Conservation (phyloP, 2,888 invertebrate genomes). For the Brachycybe producta region DNA sequence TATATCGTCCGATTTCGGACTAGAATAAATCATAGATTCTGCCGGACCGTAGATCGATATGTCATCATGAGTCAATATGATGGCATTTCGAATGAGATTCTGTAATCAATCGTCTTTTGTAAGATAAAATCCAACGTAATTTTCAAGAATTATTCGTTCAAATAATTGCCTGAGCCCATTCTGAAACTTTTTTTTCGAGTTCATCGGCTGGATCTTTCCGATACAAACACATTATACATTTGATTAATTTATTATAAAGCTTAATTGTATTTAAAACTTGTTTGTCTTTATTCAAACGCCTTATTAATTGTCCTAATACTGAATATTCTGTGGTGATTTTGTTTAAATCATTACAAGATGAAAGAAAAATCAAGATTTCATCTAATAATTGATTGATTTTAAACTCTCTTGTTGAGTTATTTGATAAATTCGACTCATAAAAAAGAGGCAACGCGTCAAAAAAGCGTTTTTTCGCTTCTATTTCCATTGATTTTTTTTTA, state of each 20-base stretch:
- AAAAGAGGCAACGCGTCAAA: too few relatives aligned
- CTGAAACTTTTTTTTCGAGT: neutral
- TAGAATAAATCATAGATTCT: too few relatives aligned
- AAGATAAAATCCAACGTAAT: neutral
- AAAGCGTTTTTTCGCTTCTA: too few relatives aligned
- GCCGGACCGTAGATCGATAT: too few relatives aligned
- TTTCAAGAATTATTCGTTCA: neutral
- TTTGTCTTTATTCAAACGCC: neutral
- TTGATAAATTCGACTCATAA: too few relatives aligned
- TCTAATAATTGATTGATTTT: too few relatives aligned
- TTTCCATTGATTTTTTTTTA: too few relatives aligned
- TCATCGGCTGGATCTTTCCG: neutral
- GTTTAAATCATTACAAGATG: too few relatives aligned
- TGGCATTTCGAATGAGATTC: neutral
- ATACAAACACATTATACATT: slow-evolving; percentile 2
- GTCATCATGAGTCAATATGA: neutral
- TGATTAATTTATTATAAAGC: neutral
- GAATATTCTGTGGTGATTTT: too few relatives aligned
- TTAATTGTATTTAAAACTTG: neutral
- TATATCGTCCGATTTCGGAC: too few relatives aligned
- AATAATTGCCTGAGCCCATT: slow-evolving; percentile 1
- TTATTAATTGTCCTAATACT: slow-evolving; percentile 2
- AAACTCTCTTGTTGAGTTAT: too few relatives aligned
- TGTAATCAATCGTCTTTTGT: neutral
- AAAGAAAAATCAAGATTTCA: too few relatives aligned